A percentile compares a stretch with the other conserved stretches of the same genome.
These are phyloP conservation scores for Leucophenga montana DNA, from an alignment of 2,888 invertebrate genomes.

Conservation along the genomic window DNA sequence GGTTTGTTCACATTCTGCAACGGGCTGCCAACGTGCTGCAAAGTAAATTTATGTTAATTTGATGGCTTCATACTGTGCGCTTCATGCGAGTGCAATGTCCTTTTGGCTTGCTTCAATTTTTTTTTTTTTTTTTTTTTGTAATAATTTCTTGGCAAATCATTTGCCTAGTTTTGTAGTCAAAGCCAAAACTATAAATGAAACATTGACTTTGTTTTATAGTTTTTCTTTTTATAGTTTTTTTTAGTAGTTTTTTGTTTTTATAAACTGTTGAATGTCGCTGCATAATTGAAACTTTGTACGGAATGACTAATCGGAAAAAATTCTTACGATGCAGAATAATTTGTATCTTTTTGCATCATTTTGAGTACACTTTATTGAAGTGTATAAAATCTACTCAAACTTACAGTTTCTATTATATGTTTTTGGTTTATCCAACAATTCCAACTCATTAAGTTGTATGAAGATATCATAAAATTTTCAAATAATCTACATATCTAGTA, in stretches of 20 bases:
- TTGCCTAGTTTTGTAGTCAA: constrained; percentile 12
- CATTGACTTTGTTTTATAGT: not conserved
- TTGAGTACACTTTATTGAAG: too few species aligned
- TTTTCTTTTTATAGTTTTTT: too few species aligned
- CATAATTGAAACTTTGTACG: not conserved
- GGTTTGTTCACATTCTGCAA: not conserved
- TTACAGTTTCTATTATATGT: too few species aligned
- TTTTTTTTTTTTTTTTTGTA: not conserved
- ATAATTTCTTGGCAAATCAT: constrained; percentile 22
- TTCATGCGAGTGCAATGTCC: constrained; percentile 20
- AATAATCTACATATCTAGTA: too few species aligned
- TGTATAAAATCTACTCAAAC: too few species aligned
- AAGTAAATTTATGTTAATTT: constrained; percentile 25
- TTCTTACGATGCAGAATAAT: constrained; percentile 26
- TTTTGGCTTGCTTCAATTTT: constrained; percentile 1
- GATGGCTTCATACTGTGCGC: not conserved
- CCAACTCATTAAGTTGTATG: too few species aligned
- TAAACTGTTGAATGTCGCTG: constrained; percentile 3
- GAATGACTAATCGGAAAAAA: constrained; percentile 33
- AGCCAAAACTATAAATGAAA: constrained; percentile 17
- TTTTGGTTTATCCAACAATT: too few species aligned
- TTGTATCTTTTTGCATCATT: not conserved
- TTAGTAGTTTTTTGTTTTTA: not conserved
- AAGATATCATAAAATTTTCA: too few species aligned
- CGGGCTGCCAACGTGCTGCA: not conserved